Conservation (phyloP, 2,888 invertebrate species). For the Tenthredo notha region DNA sequence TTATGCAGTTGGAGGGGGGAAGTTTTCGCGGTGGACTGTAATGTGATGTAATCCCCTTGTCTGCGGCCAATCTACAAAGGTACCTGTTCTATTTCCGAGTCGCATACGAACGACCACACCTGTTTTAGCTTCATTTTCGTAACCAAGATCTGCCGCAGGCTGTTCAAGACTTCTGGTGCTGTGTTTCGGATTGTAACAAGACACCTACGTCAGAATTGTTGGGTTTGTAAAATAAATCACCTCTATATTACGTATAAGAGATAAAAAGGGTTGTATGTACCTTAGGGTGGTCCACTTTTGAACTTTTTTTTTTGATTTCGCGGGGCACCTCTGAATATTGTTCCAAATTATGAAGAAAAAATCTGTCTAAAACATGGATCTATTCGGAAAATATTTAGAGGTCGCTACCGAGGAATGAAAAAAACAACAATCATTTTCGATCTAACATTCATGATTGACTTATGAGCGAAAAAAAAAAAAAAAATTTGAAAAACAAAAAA, state of each 20-base stretch:
- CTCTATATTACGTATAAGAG: neutral
- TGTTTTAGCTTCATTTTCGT: slow-evolving; percentile 69
- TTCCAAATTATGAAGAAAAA: too few relatives aligned
- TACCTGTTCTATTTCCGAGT: slow-evolving; percentile 68
- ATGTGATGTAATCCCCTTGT: slow-evolving; percentile 63
- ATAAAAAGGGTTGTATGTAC: neutral
- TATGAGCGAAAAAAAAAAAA: too few relatives aligned
- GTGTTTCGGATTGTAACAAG: neutral
- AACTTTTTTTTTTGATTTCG: too few relatives aligned
- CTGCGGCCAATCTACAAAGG: slow-evolving; percentile 63
- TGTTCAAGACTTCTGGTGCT: slow-evolving; percentile 18
- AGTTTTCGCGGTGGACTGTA: slow-evolving; percentile 8
- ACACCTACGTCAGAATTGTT: slow-evolving; percentile 32
- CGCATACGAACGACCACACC: slow-evolving; percentile 62
- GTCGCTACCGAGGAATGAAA: too few relatives aligned
- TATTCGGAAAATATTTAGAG: too few relatives aligned
- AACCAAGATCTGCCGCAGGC: slow-evolving; percentile 46
- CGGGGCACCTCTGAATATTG: too few relatives aligned
- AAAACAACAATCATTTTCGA: too few relatives aligned
- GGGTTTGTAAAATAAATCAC: neutral
- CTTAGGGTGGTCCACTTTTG: too few relatives aligned
- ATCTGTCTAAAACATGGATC: too few relatives aligned
- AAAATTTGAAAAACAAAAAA: too few relatives aligned
- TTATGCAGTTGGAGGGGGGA: neutral
- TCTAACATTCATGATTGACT: too few relatives aligned